Percentiles rank a stretch among this genome's conserved stretches.
phyloP scores from a whole-genome alignment of 2,797 vertebrate species.

The Hoplostethus atlanticus region DNA sequence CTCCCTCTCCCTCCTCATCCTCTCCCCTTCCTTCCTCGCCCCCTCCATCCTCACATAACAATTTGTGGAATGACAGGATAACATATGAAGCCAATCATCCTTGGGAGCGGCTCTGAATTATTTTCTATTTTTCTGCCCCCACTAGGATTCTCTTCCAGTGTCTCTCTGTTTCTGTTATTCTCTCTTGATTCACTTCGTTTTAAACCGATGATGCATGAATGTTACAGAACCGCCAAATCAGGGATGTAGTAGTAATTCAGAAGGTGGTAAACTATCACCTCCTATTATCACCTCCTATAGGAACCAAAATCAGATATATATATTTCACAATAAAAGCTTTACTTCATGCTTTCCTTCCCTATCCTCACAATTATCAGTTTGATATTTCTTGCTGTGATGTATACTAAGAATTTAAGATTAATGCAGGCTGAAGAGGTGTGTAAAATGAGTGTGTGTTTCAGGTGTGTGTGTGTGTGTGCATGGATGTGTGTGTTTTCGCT shows the following conservation, averaged over 20 bases:
- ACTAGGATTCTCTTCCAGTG: conserved; percentile 22
- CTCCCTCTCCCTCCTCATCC: conserved; percentile 19
- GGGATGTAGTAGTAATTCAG: not conserved
- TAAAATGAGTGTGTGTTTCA: conserved; percentile 3
- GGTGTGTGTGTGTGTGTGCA: too few species aligned
- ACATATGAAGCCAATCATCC: conserved; percentile 77
- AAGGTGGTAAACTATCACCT: too few species aligned
- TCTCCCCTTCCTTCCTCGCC: conserved; percentile 38
- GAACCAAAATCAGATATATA: too few species aligned
- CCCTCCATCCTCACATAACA: conserved; percentile 61
- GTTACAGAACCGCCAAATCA: not conserved
- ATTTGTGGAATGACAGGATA: conserved; percentile 65
- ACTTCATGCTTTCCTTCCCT: too few species aligned
- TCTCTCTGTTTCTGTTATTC: conserved; percentile 5
- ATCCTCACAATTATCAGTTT: too few species aligned
- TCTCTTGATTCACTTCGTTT: conserved; percentile 8
- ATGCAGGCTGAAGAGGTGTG: too few species aligned
- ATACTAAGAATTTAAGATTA: too few species aligned
- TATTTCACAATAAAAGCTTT: too few species aligned
- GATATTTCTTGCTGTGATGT: too few species aligned
- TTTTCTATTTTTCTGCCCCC: conserved; percentile 58
- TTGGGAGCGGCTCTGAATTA: conserved; percentile 66
- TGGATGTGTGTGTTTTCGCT: not conserved
- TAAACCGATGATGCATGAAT: conserved; percentile 6
- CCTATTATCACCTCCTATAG: too few species aligned